Conservation (phyloP, 1,140 invertebrate species). For the Heterodera schachtii region DNA sequence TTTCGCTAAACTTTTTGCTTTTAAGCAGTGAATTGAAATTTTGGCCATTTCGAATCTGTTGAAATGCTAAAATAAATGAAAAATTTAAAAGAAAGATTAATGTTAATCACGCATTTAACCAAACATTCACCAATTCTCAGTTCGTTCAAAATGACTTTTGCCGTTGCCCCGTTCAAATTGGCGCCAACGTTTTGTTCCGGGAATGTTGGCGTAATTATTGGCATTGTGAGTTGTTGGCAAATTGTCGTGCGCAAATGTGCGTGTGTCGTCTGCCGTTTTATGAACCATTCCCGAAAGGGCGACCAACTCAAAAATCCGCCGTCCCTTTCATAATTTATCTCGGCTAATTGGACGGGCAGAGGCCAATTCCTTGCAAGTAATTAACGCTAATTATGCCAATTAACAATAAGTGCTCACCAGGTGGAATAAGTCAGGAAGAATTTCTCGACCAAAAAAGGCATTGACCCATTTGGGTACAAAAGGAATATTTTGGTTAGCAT, state of each 20-base stretch:
- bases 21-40: not conserved
- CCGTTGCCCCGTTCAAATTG: slow-evolving; percentile 9
- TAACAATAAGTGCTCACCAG: not conserved
- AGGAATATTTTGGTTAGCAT: not conserved
- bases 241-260: not conserved
- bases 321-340: not conserved
- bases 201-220: slow-evolving; percentile 22
- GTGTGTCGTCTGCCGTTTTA: not conserved
- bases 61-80: not conserved
- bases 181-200: slow-evolving; percentile 13
- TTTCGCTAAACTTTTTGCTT: not conserved
- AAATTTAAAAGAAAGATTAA: not conserved
- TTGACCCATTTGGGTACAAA: not conserved
- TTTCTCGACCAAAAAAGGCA: not conserved
- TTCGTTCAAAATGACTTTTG: slow-evolving; percentile 14
- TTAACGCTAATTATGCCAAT: not conserved
- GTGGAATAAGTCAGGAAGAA: not conserved
- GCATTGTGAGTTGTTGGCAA: not conserved
- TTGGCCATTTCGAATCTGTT: not conserved
- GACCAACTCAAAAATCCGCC: not conserved
- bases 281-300: not conserved
- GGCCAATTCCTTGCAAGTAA: not conserved
- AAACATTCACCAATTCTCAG: not conserved
- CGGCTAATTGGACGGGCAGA: not conserved
- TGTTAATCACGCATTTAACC: not conserved